These are phyloP conservation scores for Micronycteris hirsuta DNA, from an alignment of 2,113 vertebrate genomes.

Conservation along the genomic window DNA sequence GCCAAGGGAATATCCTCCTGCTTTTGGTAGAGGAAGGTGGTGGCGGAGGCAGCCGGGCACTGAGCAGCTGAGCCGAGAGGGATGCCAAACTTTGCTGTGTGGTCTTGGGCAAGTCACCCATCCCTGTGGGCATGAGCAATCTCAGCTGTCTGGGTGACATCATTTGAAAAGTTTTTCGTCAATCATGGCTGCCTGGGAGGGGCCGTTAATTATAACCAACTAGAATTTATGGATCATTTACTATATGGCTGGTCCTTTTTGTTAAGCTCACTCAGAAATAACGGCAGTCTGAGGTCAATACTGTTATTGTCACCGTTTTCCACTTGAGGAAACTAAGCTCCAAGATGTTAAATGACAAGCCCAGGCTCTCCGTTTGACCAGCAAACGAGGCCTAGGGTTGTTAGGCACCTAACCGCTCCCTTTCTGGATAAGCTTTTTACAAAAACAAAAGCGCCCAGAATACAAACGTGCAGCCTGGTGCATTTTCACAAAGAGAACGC, in stretches of 20 bases:
- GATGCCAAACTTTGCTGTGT: not conserved
- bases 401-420: no score
- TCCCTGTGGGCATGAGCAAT: not conserved
- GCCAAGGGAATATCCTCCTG: not conserved
- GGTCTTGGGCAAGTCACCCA: not conserved
- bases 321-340: not conserved
- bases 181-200: not conserved
- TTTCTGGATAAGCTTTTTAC: not conserved
- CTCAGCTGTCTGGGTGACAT: not conserved
- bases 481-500: not conserved
- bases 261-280: not conserved
- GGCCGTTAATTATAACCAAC: not conserved
- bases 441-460: not conserved
- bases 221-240: not conserved
- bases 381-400: not conserved
- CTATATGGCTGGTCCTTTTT: not conserved
- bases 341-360: not conserved
- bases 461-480: not conserved
- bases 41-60: not conserved
- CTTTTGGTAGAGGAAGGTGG: not conserved
- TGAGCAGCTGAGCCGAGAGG: not conserved
- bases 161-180: not conserved
- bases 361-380: not conserved
- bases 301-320: not conserved
- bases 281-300: not conserved